A percentile compares a stretch with the other conserved stretches of the same genome.
Conservation (phyloP, 2,113 vertebrate genomes). For the Petromus typicus region DNA sequence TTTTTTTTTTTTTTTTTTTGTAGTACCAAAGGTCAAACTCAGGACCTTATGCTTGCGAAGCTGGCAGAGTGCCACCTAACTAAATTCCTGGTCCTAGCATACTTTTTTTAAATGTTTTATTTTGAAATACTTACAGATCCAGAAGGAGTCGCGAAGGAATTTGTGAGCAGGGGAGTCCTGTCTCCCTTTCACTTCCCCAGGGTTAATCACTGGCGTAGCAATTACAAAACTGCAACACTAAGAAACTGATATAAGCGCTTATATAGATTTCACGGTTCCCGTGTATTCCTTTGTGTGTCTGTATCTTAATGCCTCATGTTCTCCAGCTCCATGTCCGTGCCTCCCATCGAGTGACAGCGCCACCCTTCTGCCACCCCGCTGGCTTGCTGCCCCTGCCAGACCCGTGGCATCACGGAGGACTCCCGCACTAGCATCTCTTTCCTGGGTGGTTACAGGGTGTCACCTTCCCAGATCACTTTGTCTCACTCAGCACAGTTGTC, state of each 20-base stretch:
- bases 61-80: too few species aligned
- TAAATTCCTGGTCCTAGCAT: neutral
- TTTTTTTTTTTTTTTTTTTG: neutral
- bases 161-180: neutral
- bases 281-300: neutral
- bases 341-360: neutral
- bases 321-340: neutral
- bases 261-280: neutral
- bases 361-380: neutral
- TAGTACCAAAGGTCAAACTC: too few species aligned
- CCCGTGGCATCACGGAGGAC: neutral
- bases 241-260: neutral
- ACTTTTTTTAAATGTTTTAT: neutral
- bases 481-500: neutral
- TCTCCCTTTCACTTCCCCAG: neutral
- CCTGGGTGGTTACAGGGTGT: neutral
- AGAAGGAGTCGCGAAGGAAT: conserved; percentile 5
- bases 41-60: too few species aligned
- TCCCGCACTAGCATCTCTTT: neutral
- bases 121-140: conserved; percentile 26
- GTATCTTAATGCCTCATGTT: neutral
- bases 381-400: neutral
- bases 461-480: neutral
- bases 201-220: neutral
- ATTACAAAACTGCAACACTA: neutral